Percentiles rank a stretch among this genome's conserved stretches.
These are phyloP conservation scores for Chrosomus eos DNA, from an alignment of 2,797 vertebrate species.

Conservation along the genomic window DNA sequence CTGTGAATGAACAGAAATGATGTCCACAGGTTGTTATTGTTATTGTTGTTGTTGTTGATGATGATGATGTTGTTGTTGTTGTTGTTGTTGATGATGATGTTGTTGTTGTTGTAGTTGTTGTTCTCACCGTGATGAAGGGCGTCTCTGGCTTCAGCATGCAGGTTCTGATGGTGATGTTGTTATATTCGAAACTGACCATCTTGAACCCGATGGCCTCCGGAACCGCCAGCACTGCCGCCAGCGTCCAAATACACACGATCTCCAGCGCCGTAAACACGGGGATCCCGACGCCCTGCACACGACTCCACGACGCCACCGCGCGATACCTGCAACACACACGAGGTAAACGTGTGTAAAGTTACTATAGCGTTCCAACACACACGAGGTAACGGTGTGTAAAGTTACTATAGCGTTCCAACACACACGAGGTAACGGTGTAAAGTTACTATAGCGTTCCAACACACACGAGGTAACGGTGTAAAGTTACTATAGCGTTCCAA, in stretches of 20 bases:
- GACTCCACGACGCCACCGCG: conserved; percentile 92
- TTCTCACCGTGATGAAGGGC: conserved; percentile 79
- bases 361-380: too few relatives aligned
- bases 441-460: too few relatives aligned
- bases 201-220: conserved; percentile 91
- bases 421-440: too few relatives aligned
- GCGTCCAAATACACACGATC: conserved; percentile 89
- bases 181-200: conserved; percentile 82
- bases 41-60: too few relatives aligned
- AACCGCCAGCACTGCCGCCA: conserved; percentile 87
- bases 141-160: conserved; percentile 87
- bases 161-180: conserved; percentile 75
- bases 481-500: too few relatives aligned
- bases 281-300: conserved; percentile 89
- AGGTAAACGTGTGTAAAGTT: neutral
- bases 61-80: too few relatives aligned
- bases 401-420: too few relatives aligned
- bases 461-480: too few relatives aligned
- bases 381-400: too few relatives aligned
- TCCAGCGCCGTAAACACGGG: conserved; percentile 87
- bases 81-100: too few relatives aligned
- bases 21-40: neutral
- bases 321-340: conserved; percentile 83
- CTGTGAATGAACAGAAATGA: too few relatives aligned
- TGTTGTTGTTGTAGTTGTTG: too few relatives aligned